These are phyloP conservation scores for Corapipo altera DNA, from an alignment of 2,113 vertebrate species.

Conservation along the genomic window DNA sequence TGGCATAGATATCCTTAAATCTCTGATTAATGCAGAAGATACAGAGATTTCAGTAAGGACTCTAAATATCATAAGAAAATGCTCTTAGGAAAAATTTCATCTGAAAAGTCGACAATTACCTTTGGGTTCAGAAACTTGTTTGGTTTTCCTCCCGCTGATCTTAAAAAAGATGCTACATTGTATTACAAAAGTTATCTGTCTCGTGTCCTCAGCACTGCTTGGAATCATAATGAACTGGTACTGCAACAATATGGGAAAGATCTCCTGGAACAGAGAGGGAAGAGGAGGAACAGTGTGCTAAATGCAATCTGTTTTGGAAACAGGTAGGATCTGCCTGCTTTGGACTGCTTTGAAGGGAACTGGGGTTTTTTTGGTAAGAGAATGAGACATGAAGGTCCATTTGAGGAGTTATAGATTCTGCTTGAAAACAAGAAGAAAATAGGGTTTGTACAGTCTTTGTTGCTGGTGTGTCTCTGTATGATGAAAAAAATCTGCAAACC, in stretches of 20 bases:
- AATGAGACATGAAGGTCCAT: not conserved
- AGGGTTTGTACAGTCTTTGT: not conserved
- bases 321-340: not conserved
- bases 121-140: not conserved
- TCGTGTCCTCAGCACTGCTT: not conserved
- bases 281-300: accelerated
- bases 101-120: not conserved
- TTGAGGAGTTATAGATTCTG: not conserved
- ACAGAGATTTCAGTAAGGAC: not conserved
- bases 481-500: not conserved
- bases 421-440: not conserved
- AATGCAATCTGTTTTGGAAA: not conserved
- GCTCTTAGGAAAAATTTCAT: not conserved
- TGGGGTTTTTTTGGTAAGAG: not conserved
- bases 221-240: not conserved
- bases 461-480: not conserved
- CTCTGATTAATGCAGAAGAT: not conserved
- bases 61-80: not conserved
- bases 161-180: not conserved
- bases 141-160: not conserved
- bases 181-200: not conserved
- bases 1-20: not conserved
- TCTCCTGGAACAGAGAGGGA: not conserved
- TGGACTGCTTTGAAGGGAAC: not conserved
- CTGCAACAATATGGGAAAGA: not conserved